phyloP scores from a whole-genome alignment of 2,888 invertebrate genomes.

The Leptinotarsa tumamoca region DNA sequence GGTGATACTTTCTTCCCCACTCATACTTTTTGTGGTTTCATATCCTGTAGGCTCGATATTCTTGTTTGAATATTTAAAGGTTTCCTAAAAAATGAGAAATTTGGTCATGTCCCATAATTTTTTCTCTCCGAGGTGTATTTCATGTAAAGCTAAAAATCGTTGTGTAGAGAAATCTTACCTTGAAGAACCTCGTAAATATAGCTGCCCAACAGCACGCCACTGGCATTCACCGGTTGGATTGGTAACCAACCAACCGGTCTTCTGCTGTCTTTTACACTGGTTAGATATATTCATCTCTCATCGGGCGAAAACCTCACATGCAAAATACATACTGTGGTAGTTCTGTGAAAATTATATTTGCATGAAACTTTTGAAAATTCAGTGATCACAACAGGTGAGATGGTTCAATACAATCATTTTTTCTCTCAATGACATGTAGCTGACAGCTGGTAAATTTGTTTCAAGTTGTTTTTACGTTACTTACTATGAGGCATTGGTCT shows the following conservation, averaged over 20 bases:
- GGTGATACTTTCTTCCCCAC: too few species aligned
- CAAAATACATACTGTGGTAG: slow-evolving; percentile 10
- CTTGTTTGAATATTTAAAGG: too few species aligned
- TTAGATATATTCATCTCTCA: slow-evolving; percentile 28
- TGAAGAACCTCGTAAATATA: too few species aligned
- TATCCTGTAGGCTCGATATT: too few species aligned
- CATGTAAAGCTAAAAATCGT: background rate
- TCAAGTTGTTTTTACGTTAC: background rate
- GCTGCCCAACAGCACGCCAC: slow-evolving; percentile 25
- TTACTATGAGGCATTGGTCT: background rate
- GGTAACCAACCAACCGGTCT: slow-evolving; percentile 43
- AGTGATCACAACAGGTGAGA: slow-evolving; percentile 22
- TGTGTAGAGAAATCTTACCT: too few species aligned
- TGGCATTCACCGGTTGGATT: slow-evolving; percentile 34
- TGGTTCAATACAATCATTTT: background rate
- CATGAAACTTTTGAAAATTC: background rate
- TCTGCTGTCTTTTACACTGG: slow-evolving; percentile 38
- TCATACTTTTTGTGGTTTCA: too few species aligned
- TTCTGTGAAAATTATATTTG: background rate
- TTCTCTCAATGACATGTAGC: background rate
- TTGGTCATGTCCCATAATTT: too few species aligned
- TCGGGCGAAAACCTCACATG: slow-evolving; percentile 2
- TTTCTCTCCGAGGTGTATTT: background rate
- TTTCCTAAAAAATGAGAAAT: too few species aligned
- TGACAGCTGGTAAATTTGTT: background rate